Evolutionary conservation across 2,797 vertebrate genomes (phyloP), one percentile per base, ranked within the genome.

Genomic region (Tangara arthus): DNA sequence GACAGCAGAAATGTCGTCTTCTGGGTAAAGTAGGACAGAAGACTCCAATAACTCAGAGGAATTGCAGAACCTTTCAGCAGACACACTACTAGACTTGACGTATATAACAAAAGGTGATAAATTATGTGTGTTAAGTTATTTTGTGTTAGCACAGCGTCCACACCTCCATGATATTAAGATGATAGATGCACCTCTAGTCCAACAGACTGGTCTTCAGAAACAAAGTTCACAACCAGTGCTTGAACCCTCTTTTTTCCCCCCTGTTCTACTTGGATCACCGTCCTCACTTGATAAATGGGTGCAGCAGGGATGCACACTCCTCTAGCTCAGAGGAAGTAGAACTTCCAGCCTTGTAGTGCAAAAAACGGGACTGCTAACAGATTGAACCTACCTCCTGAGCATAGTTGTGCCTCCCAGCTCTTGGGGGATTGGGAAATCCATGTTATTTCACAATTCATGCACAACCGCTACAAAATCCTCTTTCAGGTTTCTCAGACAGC

Each of bases 41-140:
- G 91, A 95, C 89, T 78, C 85, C 79, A 97, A 94, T 95, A 94
- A 95, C 89, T 95, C 85, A 88, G 80, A 95, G 75, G 66, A 94
- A 93, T 68, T 96, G 90, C 49, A 92, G 94, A 83, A 73, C 82
- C 86, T 96, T 88, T 94, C 92, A 93, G 90, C 90, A 93, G 94
- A 68, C 35, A 59, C 94, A 61, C 78, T 97, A 73, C 70, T 77
- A 89, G 91, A 90, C 84, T 93, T 47, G 92, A 93, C 77, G 21
- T 82, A 73, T 88, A 64, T 96, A 91, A 94, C 83, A 90, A 90
- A 95, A 90, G 64, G 80, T 93, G 86, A 85, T 87, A 92, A 94
- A 93, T 88, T 82, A 89, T 70, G 53, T 94, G 84, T 89, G 83
- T 52, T 93, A 87, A 91, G 70, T 93, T 90, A 75, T 88, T 94